A percentile compares a stretch with the other conserved stretches of the same genome.
These are phyloP conservation scores for Cephus runcator DNA, from an alignment of 2,888 invertebrate species.

Conservation along the genomic window DNA sequence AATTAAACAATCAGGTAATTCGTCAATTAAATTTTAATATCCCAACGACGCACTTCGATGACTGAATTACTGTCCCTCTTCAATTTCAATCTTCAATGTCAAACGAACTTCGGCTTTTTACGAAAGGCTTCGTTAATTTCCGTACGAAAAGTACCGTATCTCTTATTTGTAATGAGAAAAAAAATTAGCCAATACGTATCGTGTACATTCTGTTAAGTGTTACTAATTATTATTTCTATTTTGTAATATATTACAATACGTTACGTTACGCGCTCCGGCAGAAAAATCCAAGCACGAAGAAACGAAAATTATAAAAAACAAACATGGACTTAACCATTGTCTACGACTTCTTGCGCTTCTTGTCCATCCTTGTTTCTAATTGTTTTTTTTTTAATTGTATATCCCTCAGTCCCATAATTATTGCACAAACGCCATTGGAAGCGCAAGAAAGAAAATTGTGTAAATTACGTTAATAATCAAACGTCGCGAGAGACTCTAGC, in stretches of 20 bases:
- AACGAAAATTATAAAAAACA: not conserved
- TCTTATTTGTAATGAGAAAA: constrained; percentile 2
- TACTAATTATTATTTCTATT: constrained; percentile 51
- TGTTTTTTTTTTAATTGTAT: not conserved
- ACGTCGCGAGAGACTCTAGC: constrained; percentile 35
- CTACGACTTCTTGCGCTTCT: too few species aligned
- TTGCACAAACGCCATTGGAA: not conserved
- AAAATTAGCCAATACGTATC: constrained; percentile 41
- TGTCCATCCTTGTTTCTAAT: too few species aligned
- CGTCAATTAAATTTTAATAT: too few species aligned
- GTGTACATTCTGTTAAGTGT: constrained; percentile 56
- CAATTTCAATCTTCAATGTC: too few species aligned
- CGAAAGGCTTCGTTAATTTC: too few species aligned
- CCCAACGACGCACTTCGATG: too few species aligned
- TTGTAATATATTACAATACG: constrained; percentile 39
- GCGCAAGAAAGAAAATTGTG: not conserved
- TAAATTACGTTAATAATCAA: constrained; percentile 8
- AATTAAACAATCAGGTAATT: not conserved
- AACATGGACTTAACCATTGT: not conserved
- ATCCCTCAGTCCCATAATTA: too few species aligned
- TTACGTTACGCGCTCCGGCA: not conserved
- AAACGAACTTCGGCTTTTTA: too few species aligned
- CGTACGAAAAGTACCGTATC: not conserved
- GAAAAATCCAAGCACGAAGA: not conserved
- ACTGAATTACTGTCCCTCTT: too few species aligned